phyloP scores from a whole-genome alignment of 35 echinoderm and acorn worm species.

The Anneissia japonica region DNA sequence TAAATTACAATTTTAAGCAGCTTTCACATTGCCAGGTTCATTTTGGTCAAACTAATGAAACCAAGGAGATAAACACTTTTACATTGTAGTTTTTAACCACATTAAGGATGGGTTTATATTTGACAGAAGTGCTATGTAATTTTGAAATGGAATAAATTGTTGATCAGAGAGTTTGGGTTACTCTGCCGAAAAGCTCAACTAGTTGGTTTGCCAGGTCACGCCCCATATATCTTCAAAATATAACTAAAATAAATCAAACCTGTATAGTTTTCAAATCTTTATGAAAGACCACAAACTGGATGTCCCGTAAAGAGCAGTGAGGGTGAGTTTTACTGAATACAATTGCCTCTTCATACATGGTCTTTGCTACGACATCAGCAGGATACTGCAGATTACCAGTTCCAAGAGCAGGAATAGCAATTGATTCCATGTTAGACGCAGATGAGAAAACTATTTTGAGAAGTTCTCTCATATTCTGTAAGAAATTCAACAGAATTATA shows the following conservation, averaged over 20 bases:
- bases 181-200: too few relatives aligned
- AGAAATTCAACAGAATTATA: neutral
- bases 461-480: neutral
- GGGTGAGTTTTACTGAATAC: constrained; percentile 17
- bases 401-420: constrained; percentile 49
- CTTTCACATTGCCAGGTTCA: too few relatives aligned
- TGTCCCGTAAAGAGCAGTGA: constrained; percentile 14
- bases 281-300: constrained; percentile 38
- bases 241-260: constrained; percentile 1
- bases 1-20: too few relatives aligned
- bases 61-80: too few relatives aligned
- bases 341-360: constrained; percentile 46
- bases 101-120: too few relatives aligned
- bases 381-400: constrained; percentile 36
- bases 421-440: neutral
- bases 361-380: constrained; percentile 12
- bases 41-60: too few relatives aligned
- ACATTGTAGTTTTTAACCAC: too few relatives aligned
- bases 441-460: neutral
- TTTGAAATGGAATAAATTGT: too few relatives aligned
- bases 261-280: constrained; percentile 21
- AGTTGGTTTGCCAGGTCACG: too few relatives aligned
- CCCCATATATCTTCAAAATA: too few relatives aligned
- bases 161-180: too few relatives aligned
- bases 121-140: too few relatives aligned